Evolutionary conservation across 2,113 vertebrate species (phyloP).

Genomic region (Burhinus oedicnemus): DNA sequence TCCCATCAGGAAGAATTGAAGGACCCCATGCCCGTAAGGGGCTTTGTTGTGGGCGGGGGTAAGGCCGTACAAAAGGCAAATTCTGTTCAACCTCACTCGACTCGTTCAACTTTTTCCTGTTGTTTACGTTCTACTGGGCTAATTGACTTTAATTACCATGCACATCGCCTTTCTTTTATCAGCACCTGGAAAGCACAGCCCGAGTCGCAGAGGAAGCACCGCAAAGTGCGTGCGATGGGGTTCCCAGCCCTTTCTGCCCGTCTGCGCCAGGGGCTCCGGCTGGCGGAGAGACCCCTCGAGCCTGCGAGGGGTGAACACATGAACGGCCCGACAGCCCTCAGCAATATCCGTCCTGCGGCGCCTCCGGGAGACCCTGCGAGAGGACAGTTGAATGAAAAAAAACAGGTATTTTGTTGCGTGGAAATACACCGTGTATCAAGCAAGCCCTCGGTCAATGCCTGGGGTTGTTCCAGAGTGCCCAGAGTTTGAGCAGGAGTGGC

Average conservation of each 20-base stretch:
- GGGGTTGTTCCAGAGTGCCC: not conserved
- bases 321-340: not conserved
- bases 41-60: not conserved
- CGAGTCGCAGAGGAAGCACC: not conserved
- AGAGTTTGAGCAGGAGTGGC: not conserved
- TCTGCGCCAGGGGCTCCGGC: too few species aligned
- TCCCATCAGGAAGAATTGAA: not conserved
- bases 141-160: not conserved
- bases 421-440: not conserved
- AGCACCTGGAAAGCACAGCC: too few species aligned
- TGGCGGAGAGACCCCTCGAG: not conserved
- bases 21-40: not conserved
- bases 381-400: not conserved
- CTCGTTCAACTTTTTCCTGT: not conserved
- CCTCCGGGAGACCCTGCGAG: not conserved
- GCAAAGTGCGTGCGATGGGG: rapidly evolving
- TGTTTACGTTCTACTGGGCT: not conserved
- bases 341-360: not conserved
- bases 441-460: not conserved
- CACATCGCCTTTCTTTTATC: too few species aligned
- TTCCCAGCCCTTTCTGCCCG: not conserved
- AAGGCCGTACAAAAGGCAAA: not conserved
- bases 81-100: not conserved
- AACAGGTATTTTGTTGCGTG: not conserved
- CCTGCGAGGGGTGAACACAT: rapidly evolving